Evolutionary conservation across 1,140 invertebrate species (phyloP).

Genomic region (fruit fly (Drosophila melanogaster)): Release_6_plus_ISO1_MT NT_033779.5:6888501-6889000

Average conservation of each 20-base stretch:
- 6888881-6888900: no score
- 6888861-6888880: not conserved
- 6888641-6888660: constrained; percentile 9
- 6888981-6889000: no score
- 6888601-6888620: constrained; percentile 38
- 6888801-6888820: not conserved
- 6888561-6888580: constrained; percentile 1
- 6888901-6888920: no score
- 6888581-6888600: constrained; percentile 22
- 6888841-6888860: not conserved
- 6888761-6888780: not conserved
- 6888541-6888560: not conserved
- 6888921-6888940: no score
- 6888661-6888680: constrained; percentile 14
- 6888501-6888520: constrained; percentile 77
- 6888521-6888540: constrained; percentile 67
- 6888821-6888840: not conserved
- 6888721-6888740: constrained; percentile 31
- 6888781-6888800: constrained; percentile 6
- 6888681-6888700: constrained; percentile 15
- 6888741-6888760: not conserved
- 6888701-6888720: constrained; percentile 27
- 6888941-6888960: no score
- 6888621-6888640: constrained; percentile 32
- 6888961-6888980: no score